Evolutionary conservation across 2,888 invertebrate genomes (phyloP).

Genomic region (Lysandra coridon): DNA sequence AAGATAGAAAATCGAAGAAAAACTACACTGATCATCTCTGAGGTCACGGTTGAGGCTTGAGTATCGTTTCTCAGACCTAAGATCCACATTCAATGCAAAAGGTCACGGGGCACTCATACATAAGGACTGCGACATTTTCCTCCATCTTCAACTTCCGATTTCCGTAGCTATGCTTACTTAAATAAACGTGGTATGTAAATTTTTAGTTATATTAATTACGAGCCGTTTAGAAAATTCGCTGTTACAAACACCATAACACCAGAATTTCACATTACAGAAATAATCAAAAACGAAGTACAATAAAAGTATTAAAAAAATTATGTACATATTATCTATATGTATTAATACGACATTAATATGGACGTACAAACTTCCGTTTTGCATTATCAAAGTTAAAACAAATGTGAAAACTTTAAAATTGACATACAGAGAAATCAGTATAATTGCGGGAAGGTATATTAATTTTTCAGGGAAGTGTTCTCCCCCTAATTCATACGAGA

Average conservation of each 20-base stretch:
- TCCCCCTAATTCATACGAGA: slow-evolving; percentile 3
- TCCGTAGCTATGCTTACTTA: background rate
- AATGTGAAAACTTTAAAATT: background rate
- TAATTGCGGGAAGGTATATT: slow-evolving; percentile 14
- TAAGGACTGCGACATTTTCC: slow-evolving; percentile 1
- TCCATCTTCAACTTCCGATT: background rate
- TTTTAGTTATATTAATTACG: background rate
- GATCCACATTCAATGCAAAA: background rate
- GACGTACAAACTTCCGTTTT: background rate
- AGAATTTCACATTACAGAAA: background rate
- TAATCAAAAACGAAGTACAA: background rate
- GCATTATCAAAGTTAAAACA: background rate
- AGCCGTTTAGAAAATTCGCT: background rate
- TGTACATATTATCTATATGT: background rate
- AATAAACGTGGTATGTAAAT: background rate
- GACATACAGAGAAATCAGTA: background rate
- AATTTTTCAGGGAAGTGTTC: slow-evolving; percentile 5
- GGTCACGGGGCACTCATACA: background rate
- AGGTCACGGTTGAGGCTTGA: background rate
- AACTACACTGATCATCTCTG: background rate
- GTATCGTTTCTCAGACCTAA: background rate
- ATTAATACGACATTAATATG: background rate
- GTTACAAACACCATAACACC: background rate
- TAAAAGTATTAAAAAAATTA: background rate
- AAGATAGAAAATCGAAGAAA: background rate